Evolutionary conservation across 1,140 invertebrate genomes (phyloP), one percentile per base, ranked within the genome.

Genomic region (Tribolium madens): DNA sequence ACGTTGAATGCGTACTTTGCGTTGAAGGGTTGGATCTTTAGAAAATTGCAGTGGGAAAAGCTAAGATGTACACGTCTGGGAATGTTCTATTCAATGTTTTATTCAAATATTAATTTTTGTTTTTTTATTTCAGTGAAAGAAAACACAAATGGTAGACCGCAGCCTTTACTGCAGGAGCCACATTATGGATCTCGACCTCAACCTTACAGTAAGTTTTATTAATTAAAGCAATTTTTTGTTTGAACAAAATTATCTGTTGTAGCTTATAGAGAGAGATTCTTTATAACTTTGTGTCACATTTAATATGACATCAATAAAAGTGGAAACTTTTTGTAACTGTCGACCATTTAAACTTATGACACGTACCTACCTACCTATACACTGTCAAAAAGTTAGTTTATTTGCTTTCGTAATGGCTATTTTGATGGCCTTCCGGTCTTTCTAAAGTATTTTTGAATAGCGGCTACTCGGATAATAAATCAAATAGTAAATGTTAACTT

Each of bases 171-270:
- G 57, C 93, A 95, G 85, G 95, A 95, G 83, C 94, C 94, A 42
- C 91, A 95, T 87, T 96, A 94, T 86, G 94, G 93, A 76, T 92
- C 93, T 76, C 89, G 93, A 83, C 93, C 94, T 78, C 93, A 94
- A 84, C 94, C 93, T 76, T 95, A 95, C 88, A 93, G 94, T 95
- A 89, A 94, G 92, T 91, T 48, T 46, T 71, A 48, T 71, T 71
- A 71, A 47, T 71, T 71, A 26, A 71, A 14, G 36, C 36, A 36
- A 10, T 71, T 71, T 48, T 47, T 21, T 18, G 68, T 13, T 71
- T 42, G 7, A 42, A 42, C 1, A 7, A 42, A 42, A 36, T 36
- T 36, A 9, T 36, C 33, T 36, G 10, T 21, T 21, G 18, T 21
- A 4, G 18, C 33, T 10, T 5, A n/a, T n/a, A n/a, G n/a, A n/a